These are phyloP conservation scores for Lottia scabra DNA, from an alignment of 2,888 invertebrate genomes.

Conservation along the genomic window DNA sequence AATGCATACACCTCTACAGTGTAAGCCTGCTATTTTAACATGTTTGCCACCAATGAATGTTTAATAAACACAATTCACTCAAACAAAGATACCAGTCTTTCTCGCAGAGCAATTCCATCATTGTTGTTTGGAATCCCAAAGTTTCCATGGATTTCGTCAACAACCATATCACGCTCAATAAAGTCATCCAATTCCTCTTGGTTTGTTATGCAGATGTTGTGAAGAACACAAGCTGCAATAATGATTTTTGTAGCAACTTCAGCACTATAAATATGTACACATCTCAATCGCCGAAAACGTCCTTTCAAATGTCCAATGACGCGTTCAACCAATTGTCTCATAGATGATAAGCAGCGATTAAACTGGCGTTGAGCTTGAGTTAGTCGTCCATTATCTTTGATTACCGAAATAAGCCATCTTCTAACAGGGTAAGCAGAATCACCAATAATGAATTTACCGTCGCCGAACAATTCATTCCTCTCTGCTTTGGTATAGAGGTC, in stretches of 20 bases:
- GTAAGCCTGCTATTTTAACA: no score
- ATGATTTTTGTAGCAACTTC: background rate
- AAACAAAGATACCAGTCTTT: no score
- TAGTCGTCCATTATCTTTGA: background rate
- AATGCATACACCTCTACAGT: no score
- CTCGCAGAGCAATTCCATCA: no score
- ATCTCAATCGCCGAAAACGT: background rate
- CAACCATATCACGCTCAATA: background rate
- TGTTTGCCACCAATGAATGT: no score
- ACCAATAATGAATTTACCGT: background rate
- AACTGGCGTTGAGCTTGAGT: background rate
- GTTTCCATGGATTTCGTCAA: no score
- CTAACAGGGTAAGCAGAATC: background rate
- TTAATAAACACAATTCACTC: no score
- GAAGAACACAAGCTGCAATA: background rate
- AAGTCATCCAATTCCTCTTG: slow-evolving; percentile 3
- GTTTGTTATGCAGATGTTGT: background rate
- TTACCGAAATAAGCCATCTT: background rate
- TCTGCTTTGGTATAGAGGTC: no score
- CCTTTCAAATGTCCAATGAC: slow-evolving; percentile 6
- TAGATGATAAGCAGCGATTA: slow-evolving; percentile 1
- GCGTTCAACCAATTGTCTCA: slow-evolving; percentile 9
- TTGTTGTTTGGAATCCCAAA: no score
- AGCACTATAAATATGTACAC: background rate
- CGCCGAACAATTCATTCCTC: background rate